Evolutionary conservation across 2,113 vertebrate species (phyloP).

Genomic region (Urocolius indicus): DNA sequence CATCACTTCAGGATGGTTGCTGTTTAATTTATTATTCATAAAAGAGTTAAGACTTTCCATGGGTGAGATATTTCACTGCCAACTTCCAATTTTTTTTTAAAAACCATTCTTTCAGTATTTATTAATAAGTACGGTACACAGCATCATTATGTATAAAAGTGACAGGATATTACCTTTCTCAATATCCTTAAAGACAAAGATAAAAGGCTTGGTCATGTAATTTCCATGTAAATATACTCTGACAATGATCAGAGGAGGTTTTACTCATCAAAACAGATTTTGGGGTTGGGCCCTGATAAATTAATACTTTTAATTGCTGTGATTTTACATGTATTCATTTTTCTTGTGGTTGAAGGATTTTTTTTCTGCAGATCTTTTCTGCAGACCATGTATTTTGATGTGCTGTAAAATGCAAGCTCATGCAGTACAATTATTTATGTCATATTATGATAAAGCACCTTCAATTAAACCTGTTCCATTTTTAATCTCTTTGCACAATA

Average conservation of each 20-base stretch:
- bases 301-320: neutral
- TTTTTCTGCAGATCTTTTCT: neutral
- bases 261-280: slow-evolving; percentile 31
- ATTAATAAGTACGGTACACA: slow-evolving; percentile 29
- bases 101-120: slow-evolving; percentile 23
- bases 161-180: neutral
- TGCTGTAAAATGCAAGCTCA: slow-evolving; percentile 34
- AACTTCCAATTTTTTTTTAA: neutral
- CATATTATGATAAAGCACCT: slow-evolving; percentile 29
- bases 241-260: neutral
- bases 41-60: neutral
- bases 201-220: slow-evolving; percentile 25
- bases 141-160: neutral
- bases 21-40: slow-evolving; percentile 18
- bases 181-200: slow-evolving; percentile 36
- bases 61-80: neutral
- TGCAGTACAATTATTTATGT: slow-evolving; percentile 45
- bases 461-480: slow-evolving; percentile 34
- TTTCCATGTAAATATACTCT: slow-evolving; percentile 33
- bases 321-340: slow-evolving; percentile 6
- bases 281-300: neutral
- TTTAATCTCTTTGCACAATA: slow-evolving; percentile 47
- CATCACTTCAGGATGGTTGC: neutral
- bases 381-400: slow-evolving; percentile 15
- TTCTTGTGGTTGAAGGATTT: neutral